phyloP scores from a whole-genome alignment of 2,113 vertebrate genomes.

The Chiloscyllium plagiosum region DNA sequence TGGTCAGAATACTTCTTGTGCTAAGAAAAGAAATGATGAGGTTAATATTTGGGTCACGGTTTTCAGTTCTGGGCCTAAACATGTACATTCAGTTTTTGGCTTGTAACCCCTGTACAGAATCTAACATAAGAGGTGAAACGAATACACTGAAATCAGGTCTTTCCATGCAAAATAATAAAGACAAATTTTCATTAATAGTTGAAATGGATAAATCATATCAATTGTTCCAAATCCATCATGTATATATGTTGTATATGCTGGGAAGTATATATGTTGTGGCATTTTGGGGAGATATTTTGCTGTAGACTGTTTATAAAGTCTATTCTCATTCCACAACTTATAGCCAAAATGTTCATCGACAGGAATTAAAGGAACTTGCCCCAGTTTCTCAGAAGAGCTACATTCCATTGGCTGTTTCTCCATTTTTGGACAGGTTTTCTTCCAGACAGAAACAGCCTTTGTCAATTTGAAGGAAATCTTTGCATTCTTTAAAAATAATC shows the following conservation, averaged over 20 bases:
- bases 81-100: background rate
- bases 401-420: background rate
- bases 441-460: background rate
- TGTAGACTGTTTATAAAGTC: background rate
- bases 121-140: background rate
- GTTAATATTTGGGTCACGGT: background rate
- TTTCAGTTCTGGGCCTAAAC: background rate
- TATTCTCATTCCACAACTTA: background rate
- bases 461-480: background rate
- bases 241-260: no score
- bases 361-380: conserved; percentile 22
- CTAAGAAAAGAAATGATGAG: background rate
- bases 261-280: background rate
- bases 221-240: background rate
- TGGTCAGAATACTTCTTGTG: background rate
- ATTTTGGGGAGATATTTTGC: background rate
- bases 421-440: conserved; percentile 21
- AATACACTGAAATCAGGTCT: background rate
- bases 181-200: background rate
- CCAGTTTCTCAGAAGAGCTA: background rate
- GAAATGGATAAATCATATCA: background rate
- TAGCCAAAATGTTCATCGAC: background rate
- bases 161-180: background rate
- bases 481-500: background rate
- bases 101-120: background rate